Evolutionary conservation across 2,113 vertebrate species (phyloP), one percentile per base, ranked within the genome.

Genomic region (Willisornis vidua): DNA sequence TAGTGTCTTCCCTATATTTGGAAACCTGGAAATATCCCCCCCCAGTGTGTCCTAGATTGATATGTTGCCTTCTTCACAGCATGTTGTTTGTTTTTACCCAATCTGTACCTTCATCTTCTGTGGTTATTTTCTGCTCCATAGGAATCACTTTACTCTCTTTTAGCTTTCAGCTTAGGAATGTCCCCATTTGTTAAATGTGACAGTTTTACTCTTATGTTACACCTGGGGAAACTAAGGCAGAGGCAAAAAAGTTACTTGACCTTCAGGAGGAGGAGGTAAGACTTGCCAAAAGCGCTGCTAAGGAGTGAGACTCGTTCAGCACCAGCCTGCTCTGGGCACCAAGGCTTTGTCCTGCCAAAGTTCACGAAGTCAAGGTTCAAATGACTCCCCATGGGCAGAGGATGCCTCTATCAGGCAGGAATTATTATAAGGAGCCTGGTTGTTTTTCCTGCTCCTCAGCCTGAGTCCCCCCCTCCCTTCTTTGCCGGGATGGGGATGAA

Each of bases 361-460:
- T 25, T 0, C 4, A 20, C 33, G 24, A 62, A 84, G 31, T 5
- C 17, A 10, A 45, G 41, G 73, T 66, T 93, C 62, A 76, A 78
- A 93, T 92, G 74, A 57, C 92, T 90, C 72, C 57, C 73, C 0
- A 12, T 68, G 92, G 80, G 83, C 88, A 92, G 37, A 90, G 61
- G 51, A 33, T 49, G 85, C 52, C 37, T 95, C 68, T 95, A 54
- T 57, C 76, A 89, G 73, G 86, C 86, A 1, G 92, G 49, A 76
- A 31, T 95, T 82, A 75, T 94, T 72, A 84, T 95, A 61, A 96
- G 92, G 86, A 93, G 89, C 68, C 88, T 19, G 57, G 54, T 86
- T 97, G 93, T 97, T 96, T 95, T 67, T 89, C 73, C 88, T 90
- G 68, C 79, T 93, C 57, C 72, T 91, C 88, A 95, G 93, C 75